Conservation (phyloP, 2,797 vertebrate species). For the Hapalemur alaotrensis region DNA sequence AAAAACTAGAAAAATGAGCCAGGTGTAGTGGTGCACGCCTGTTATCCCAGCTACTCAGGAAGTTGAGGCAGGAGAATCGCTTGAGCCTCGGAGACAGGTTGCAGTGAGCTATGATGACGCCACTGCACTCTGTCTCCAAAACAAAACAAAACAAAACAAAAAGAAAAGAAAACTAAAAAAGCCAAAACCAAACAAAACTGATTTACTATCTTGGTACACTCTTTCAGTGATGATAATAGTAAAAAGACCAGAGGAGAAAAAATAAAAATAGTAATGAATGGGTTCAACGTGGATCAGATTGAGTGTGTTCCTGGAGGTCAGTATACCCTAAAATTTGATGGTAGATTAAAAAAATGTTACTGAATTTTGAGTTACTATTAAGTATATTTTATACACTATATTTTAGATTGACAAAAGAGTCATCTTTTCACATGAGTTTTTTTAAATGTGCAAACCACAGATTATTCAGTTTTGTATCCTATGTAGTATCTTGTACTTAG, state of each 20-base stretch:
- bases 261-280: neutral
- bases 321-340: neutral
- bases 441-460: neutral
- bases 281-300: neutral
- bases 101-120: no score
- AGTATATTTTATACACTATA: neutral
- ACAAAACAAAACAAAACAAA: no score
- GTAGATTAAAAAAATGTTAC: neutral
- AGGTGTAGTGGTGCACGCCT: no score
- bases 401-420: neutral
- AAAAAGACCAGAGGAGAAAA: neutral
- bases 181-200: neutral
- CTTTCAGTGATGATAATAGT: neutral
- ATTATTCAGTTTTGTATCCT: neutral
- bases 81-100: no score
- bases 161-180: neutral
- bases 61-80: no score
- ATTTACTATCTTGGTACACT: neutral
- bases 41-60: no score
- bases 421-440: neutral
- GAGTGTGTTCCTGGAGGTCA: neutral
- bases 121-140: neutral
- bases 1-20: no score
- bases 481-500: neutral
- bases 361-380: neutral